A percentile compares a stretch with the other conserved stretches of the same genome.
phyloP scores from a whole-genome alignment of 2,888 invertebrate species.

The Sisyra nigra region DNA sequence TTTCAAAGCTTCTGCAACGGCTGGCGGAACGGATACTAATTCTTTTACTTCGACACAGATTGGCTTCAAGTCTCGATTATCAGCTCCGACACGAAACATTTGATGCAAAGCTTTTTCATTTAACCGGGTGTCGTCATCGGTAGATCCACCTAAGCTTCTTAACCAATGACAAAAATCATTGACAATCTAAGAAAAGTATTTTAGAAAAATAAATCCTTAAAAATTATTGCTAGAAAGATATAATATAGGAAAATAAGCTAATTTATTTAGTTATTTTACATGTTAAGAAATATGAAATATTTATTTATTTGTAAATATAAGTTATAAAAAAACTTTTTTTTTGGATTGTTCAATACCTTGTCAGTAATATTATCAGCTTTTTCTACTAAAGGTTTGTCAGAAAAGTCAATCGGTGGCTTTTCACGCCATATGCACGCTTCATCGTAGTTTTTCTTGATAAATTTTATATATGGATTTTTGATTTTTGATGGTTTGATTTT shows the following conservation, averaged over 20 bases:
- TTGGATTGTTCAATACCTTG: slow-evolving; percentile 14
- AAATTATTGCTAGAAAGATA: neutral
- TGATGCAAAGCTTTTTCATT: slow-evolving; percentile 21
- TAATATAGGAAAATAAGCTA: neutral
- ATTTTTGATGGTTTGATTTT: no score
- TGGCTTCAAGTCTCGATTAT: slow-evolving; percentile 36
- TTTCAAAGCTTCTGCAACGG: slow-evolving; percentile 32
- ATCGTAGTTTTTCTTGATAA: slow-evolving; percentile 21
- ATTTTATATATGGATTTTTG: slow-evolving; percentile 20
- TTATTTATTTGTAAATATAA: no score
- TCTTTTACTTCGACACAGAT: slow-evolving; percentile 37
- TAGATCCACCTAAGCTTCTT: slow-evolving; percentile 17
- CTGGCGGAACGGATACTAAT: slow-evolving; percentile 38
- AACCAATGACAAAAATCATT: slow-evolving; percentile 25
- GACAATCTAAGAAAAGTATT: slow-evolving; percentile 19
- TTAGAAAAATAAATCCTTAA: neutral
- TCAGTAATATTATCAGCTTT: slow-evolving; percentile 23
- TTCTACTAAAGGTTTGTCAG: slow-evolving; percentile 22
- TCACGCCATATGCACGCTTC: slow-evolving; percentile 24
- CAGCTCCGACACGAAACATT: slow-evolving; percentile 37
- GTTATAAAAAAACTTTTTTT: no score
- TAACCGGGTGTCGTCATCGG: slow-evolving; percentile 17
- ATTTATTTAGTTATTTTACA: no score
- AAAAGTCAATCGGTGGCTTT: slow-evolving; percentile 20
- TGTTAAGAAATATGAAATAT: no score